A percentile compares a stretch with the other conserved stretches of the same genome.
phyloP scores from a whole-genome alignment of 2,797 vertebrate genomes.

The Pangasius macronema region DNA sequence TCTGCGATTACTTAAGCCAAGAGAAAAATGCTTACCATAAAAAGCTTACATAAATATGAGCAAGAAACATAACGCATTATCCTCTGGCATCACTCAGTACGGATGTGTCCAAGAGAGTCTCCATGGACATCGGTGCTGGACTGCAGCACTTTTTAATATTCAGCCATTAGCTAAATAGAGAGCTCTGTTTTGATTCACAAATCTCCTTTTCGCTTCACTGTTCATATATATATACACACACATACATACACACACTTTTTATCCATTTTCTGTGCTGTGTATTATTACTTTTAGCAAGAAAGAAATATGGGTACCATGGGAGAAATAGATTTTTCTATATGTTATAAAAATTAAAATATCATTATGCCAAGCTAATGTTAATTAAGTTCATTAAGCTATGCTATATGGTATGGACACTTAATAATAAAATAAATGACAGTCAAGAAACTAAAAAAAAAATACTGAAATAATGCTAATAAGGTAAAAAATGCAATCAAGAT shows the following conservation, averaged over 20 bases:
- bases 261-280: background rate
- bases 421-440: background rate
- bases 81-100: conserved; percentile 16
- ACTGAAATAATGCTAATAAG: background rate
- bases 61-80: conserved; percentile 25
- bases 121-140: conserved; percentile 1
- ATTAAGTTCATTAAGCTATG: background rate
- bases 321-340: background rate
- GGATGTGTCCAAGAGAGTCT: conserved; percentile 37
- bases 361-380: background rate
- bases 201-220: conserved; percentile 4
- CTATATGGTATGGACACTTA: background rate
- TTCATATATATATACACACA: background rate
- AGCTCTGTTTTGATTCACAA: conserved; percentile 27
- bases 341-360: background rate
- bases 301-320: background rate
- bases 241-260: background rate
- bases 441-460: background rate
- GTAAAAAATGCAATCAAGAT: background rate
- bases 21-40: conserved; percentile 24
- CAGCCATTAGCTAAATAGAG: conserved; percentile 18
- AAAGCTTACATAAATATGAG: conserved; percentile 20
- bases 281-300: background rate
- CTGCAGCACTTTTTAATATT: conserved; percentile 36
- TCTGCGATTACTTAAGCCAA: conserved; percentile 16